Conservation (phyloP, 2,797 vertebrate species). For the Catharus ustulatus region DNA sequence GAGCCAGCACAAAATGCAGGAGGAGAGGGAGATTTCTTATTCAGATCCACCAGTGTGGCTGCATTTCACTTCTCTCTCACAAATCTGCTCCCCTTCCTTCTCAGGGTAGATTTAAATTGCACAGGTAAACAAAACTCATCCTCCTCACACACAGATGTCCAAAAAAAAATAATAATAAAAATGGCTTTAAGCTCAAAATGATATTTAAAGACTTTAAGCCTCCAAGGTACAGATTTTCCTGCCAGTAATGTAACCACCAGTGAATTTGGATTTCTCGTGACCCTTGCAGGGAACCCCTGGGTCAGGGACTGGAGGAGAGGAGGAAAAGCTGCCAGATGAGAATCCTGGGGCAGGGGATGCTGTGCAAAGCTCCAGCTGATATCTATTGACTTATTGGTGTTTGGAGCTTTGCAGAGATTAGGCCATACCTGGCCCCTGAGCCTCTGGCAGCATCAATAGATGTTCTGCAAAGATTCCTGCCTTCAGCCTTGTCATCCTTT, state of each 20-base stretch:
- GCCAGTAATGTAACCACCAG: neutral
- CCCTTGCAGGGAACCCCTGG: neutral
- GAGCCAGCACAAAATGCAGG: neutral
- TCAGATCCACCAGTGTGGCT: neutral
- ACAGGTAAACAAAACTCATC: neutral
- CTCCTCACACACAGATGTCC: neutral
- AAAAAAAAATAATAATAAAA: neutral
- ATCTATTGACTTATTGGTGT: conserved; percentile 54
- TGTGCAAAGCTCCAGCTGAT: neutral
- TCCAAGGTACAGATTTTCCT: neutral
- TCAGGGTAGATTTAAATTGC: neutral
- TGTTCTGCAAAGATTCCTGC: conserved; percentile 74
- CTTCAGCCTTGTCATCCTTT: conserved; percentile 85
- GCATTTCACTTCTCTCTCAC: neutral
- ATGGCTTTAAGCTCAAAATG: neutral
- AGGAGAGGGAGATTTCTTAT: neutral
- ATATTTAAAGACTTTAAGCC: neutral
- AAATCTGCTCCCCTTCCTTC: neutral
- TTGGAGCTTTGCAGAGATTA: conserved; percentile 66
- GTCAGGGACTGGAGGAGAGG: neutral
- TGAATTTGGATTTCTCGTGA: neutral
- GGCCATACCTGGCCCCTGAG: conserved; percentile 61
- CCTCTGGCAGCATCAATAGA: conserved; percentile 78
- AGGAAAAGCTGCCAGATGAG: neutral
- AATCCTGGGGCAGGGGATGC: neutral